These are phyloP conservation scores for Dorcus hopei DNA, from an alignment of 2,888 invertebrate species.

Conservation along the genomic window DNA sequence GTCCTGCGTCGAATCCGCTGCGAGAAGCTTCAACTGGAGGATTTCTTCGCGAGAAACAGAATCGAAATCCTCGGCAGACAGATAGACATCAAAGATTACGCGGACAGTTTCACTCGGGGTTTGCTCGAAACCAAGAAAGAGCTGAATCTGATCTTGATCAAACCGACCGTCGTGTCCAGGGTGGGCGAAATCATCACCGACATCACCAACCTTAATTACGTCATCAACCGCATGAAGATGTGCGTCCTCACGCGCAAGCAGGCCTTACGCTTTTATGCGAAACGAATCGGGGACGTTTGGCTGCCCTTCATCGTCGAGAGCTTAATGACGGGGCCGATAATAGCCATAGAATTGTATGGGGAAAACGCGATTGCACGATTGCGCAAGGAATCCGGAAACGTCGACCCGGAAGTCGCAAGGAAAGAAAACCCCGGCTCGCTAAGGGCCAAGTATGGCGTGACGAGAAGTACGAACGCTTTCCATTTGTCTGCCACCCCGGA, in stretches of 20 bases:
- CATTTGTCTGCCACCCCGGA: slow-evolving; percentile 62
- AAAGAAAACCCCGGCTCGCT: slow-evolving; percentile 56
- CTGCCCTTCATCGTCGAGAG: slow-evolving; percentile 64
- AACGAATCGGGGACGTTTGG: slow-evolving; percentile 57
- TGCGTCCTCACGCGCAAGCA: slow-evolving; percentile 63
- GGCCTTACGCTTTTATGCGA: slow-evolving; percentile 61
- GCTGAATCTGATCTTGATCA: slow-evolving; percentile 74
- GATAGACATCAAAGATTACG: slow-evolving; percentile 71
- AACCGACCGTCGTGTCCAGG: slow-evolving; percentile 66
- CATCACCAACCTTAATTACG: slow-evolving; percentile 60
- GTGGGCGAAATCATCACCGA: slow-evolving; percentile 72
- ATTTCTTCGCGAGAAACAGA: slow-evolving; percentile 72
- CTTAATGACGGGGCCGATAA: slow-evolving; percentile 64
- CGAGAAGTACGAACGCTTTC: slow-evolving; percentile 65
- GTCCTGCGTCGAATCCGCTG: slow-evolving; percentile 64
- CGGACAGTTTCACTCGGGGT: slow-evolving; percentile 64
- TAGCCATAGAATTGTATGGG: slow-evolving; percentile 72
- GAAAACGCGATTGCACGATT: slow-evolving; percentile 63
- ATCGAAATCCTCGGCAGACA: slow-evolving; percentile 71
- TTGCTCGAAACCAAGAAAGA: slow-evolving; percentile 62
- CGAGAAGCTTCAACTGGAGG: slow-evolving; percentile 61
- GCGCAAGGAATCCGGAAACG: slow-evolving; percentile 60
- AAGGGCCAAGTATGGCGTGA: slow-evolving; percentile 64
- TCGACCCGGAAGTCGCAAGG: slow-evolving; percentile 60
- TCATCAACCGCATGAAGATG: slow-evolving; percentile 70